phyloP scores from a whole-genome alignment of 2,113 vertebrate species.

The Carollia perspicillata region DNA sequence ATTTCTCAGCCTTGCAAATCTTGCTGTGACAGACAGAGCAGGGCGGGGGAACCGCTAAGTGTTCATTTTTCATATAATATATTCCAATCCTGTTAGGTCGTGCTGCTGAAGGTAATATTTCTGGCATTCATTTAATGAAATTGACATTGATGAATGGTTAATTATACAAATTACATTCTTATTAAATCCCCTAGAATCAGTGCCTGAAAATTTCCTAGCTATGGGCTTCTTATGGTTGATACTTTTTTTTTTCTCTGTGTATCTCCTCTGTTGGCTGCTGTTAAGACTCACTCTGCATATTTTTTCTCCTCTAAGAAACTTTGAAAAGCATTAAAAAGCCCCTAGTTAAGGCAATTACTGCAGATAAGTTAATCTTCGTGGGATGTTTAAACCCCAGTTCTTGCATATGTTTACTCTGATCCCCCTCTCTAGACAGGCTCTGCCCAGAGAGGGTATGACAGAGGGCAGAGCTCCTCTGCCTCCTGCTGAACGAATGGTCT shows the following conservation, averaged over 20 bases:
- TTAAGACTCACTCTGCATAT: constrained; percentile 73
- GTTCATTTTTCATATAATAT: constrained; percentile 83
- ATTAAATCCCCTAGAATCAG: constrained; percentile 87
- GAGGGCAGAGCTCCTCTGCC: not conserved
- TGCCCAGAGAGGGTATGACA: constrained; percentile 34
- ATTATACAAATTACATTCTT: constrained; percentile 90
- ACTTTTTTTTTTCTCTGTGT: constrained; percentile 66
- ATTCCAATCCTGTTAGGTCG: constrained; percentile 87
- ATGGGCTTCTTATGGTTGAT: constrained; percentile 77
- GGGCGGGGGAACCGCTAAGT: constrained; percentile 56
- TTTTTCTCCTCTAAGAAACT: constrained; percentile 78
- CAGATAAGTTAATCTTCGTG: constrained; percentile 82
- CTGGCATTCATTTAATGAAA: constrained; percentile 88
- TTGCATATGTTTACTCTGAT: constrained; percentile 78
- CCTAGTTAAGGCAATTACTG: constrained; percentile 85
- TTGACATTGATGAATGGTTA: constrained; percentile 89
- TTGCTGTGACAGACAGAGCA: constrained; percentile 78
- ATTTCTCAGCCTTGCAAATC: constrained; percentile 82
- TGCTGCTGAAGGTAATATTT: constrained; percentile 86
- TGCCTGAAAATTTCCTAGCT: constrained; percentile 84
- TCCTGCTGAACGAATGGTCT: not conserved
- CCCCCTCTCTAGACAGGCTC: constrained; percentile 41
- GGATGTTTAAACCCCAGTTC: constrained; percentile 77
- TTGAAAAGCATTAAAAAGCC: constrained; percentile 84
- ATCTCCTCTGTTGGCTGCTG: constrained; percentile 78